phyloP scores from a whole-genome alignment of 2,888 invertebrate genomes.

The Ditula angustiorana region DNA sequence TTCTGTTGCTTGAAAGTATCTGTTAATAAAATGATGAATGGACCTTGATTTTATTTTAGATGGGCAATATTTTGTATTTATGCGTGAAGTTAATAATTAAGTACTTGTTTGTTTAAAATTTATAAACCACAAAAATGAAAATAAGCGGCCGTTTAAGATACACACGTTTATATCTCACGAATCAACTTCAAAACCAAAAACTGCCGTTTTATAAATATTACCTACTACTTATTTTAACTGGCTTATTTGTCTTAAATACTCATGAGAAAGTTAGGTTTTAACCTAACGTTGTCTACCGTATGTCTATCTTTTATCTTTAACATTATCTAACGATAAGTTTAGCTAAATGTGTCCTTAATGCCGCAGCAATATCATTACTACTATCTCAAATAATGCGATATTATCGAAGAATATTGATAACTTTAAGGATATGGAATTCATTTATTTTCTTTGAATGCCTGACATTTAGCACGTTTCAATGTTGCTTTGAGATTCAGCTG shows the following conservation, averaged over 20 bases:
- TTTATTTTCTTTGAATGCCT: constrained; percentile 10
- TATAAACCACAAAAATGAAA: too few species aligned
- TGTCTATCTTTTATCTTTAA: constrained; percentile 14
- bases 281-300: not conserved
- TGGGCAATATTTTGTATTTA: not conserved
- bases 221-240: too few species aligned
- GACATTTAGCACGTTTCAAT: constrained; percentile 6
- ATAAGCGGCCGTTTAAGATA: too few species aligned
- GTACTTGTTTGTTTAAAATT: too few species aligned
- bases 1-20: not conserved
- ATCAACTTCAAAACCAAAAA: not conserved
- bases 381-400: not conserved
- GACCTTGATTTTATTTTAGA: not conserved
- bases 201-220: too few species aligned
- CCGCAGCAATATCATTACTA: not conserved
- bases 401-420: not conserved
- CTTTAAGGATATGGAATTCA: not conserved
- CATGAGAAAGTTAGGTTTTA: too few species aligned
- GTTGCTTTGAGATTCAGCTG: not conserved
- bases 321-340: constrained; percentile 22
- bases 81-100: not conserved
- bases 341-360: not conserved
- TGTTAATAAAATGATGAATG: not conserved
- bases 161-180: not conserved
- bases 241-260: too few species aligned